phyloP scores from a whole-genome alignment of 1,140 invertebrate genomes.

The Apis dorsata region DNA sequence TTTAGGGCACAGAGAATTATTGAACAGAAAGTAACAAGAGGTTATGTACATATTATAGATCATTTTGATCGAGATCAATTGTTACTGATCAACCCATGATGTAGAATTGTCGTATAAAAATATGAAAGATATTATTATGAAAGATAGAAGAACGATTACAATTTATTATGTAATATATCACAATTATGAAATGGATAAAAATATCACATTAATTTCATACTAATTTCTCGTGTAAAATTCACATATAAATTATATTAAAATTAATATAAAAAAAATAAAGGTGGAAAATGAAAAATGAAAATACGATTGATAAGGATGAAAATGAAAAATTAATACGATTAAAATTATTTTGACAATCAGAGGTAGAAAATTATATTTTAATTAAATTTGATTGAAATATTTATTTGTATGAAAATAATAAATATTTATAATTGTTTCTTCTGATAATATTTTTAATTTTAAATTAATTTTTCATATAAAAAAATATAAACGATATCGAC shows the following conservation, averaged over 20 bases:
- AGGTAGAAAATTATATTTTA: neutral
- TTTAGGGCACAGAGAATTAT: neutral
- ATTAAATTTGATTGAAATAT: neutral
- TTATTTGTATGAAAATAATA: neutral
- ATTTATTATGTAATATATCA: too few species aligned
- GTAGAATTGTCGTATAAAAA: neutral
- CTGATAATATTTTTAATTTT: neutral
- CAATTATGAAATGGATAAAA: too few species aligned
- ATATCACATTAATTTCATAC: too few species aligned
- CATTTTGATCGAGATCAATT: constrained; percentile 5
- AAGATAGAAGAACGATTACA: too few species aligned
- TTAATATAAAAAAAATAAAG: too few species aligned
- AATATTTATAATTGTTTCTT: neutral
- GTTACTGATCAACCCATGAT: neutral
- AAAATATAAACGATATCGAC: neutral
- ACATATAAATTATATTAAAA: neutral
- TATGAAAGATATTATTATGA: neutral
- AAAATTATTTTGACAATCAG: too few species aligned
- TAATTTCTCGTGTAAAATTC: neutral
- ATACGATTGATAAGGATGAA: neutral
- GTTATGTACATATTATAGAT: neutral
- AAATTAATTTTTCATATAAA: neutral
- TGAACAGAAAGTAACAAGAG: neutral
- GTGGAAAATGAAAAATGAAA: neutral
- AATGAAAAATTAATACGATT: neutral